Conservation (phyloP, 2,797 vertebrate genomes). For the Pseudomugil tenellus region DNA sequence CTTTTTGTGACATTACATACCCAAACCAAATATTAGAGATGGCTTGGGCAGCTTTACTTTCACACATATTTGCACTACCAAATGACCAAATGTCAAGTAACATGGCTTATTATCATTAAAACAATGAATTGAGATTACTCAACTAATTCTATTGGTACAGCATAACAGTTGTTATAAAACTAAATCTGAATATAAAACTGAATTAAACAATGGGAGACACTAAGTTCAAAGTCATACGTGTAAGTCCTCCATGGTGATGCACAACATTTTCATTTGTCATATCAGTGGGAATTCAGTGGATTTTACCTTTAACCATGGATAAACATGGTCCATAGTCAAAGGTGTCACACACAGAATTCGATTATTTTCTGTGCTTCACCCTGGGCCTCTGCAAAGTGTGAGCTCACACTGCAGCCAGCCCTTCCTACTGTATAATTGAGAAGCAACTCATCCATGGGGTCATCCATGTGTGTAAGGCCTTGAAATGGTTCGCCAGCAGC, state of each 20-base stretch:
- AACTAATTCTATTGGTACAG: neutral
- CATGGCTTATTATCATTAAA: neutral
- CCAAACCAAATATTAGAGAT: neutral
- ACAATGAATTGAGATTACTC: neutral
- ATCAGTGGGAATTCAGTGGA: constrained; percentile 23
- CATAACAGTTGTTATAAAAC: neutral
- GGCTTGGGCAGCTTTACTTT: neutral
- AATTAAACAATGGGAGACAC: neutral
- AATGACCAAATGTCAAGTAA: neutral
- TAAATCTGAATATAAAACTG: neutral
- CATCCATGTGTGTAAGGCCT: constrained; percentile 63
- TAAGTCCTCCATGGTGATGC: constrained; percentile 17
- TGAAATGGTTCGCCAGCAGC: constrained; percentile 66
- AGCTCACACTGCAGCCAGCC: constrained; percentile 9
- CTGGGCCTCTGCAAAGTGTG: constrained; percentile 14
- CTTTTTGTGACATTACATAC: neutral
- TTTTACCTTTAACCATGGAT: constrained; percentile 23
- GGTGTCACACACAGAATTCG: constrained; percentile 17
- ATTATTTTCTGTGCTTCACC: constrained; percentile 31
- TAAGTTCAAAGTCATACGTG: constrained; percentile 1
- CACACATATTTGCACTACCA: neutral
- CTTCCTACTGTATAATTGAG: constrained; percentile 60
- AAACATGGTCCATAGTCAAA: constrained; percentile 22
- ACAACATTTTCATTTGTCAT: constrained; percentile 14
- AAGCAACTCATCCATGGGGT: constrained; percentile 62